A percentile compares a stretch with the other conserved stretches of the same genome.
Conservation (phyloP, 1,140 invertebrate genomes). For the Ericerus pela region DNA sequence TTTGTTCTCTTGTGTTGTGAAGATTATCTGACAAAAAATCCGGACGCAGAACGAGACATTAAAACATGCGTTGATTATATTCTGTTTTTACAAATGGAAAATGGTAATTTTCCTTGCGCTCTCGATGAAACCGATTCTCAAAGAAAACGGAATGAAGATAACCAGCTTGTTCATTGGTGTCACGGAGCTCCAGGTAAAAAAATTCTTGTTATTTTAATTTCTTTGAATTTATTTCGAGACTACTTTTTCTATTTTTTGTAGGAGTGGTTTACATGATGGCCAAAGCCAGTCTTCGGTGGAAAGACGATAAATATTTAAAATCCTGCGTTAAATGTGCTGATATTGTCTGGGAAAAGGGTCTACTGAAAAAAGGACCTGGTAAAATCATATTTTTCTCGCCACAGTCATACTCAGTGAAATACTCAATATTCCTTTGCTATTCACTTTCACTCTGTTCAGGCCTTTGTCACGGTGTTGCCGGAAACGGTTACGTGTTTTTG, state of each 20-base stretch:
- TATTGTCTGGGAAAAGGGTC: conserved; percentile 60
- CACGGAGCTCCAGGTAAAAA: conserved; percentile 57
- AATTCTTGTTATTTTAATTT: neutral
- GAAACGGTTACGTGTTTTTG: conserved; percentile 71
- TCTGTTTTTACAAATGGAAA: conserved; percentile 41
- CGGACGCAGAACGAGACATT: conserved; percentile 37
- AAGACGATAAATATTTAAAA: conserved; percentile 55
- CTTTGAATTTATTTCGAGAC: conserved; percentile 7
- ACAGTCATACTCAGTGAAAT: neutral
- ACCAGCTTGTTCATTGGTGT: conserved; percentile 74
- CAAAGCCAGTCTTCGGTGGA: conserved; percentile 58
- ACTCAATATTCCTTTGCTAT: neutral
- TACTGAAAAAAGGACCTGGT: conserved; percentile 62
- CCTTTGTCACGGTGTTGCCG: conserved; percentile 73
- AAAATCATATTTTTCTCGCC: conserved; percentile 3
- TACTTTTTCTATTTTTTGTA: conserved; percentile 20
- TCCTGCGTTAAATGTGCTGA: conserved; percentile 53
- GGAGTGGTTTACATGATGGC: conserved; percentile 66
- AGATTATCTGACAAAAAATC: conserved; percentile 40
- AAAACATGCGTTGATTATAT: conserved; percentile 43
- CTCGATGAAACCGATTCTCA: conserved; percentile 46
- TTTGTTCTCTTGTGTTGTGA: conserved; percentile 47
- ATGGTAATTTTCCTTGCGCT: conserved; percentile 64
- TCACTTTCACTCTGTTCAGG: conserved; percentile 32
- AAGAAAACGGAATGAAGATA: conserved; percentile 29